phyloP scores from a whole-genome alignment of 2,888 invertebrate genomes.

The Dorcus parallelipipedus region DNA sequence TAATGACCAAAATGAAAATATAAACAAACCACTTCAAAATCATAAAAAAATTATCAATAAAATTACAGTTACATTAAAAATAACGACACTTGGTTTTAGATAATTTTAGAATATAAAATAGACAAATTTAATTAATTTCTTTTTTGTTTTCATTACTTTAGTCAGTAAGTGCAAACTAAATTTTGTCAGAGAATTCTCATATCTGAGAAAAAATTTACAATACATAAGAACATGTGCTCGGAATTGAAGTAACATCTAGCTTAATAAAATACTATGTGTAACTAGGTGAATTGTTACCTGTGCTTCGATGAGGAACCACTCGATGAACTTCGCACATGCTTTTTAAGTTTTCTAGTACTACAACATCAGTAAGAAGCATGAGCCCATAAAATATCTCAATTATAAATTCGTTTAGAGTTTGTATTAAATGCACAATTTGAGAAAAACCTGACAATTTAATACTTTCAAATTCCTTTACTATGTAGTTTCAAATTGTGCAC shows the following conservation, averaged over 20 bases:
- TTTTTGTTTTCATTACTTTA: too few species aligned
- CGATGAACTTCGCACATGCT: constrained; percentile 47
- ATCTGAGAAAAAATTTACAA: too few species aligned
- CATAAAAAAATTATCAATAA: too few species aligned
- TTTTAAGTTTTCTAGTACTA: constrained; percentile 50
- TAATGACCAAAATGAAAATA: too few species aligned
- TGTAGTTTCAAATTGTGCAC: constrained; percentile 9
- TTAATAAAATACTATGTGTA: not conserved
- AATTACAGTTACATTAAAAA: too few species aligned
- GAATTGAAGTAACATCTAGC: not conserved
- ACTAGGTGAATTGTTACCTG: constrained; percentile 39
- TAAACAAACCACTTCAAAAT: too few species aligned
- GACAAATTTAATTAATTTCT: too few species aligned
- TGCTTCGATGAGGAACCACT: constrained; percentile 46
- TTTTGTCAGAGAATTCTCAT: not conserved
- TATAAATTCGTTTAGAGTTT: too few species aligned
- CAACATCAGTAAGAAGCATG: constrained; percentile 39
- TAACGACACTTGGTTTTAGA: too few species aligned
- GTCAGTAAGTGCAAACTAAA: not conserved
- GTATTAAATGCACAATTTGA: constrained; percentile 15
- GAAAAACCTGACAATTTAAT: not conserved
- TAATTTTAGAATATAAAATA: too few species aligned
- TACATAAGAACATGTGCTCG: not conserved
- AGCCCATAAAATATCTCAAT: constrained; percentile 14
- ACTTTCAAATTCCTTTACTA: too few species aligned